These are phyloP conservation scores for Ctena decussata DNA, from an alignment of 2,888 invertebrate species.

Conservation along the genomic window DNA sequence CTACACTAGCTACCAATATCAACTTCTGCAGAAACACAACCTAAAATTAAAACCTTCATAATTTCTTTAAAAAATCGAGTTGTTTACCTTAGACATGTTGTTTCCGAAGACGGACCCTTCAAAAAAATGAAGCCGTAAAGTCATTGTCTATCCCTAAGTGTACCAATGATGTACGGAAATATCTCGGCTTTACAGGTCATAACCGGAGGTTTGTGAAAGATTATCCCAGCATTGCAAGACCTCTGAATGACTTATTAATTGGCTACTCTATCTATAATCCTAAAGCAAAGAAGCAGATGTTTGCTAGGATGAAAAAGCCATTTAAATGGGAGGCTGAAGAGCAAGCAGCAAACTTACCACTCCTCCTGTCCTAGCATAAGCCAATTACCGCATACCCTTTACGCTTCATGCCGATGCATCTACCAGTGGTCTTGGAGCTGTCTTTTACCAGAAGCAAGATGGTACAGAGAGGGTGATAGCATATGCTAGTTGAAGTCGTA, in stretches of 20 bases:
- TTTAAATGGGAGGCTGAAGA: background rate
- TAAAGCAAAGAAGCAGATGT: background rate
- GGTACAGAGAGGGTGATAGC: too few species aligned
- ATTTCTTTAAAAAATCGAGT: background rate
- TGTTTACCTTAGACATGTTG: background rate
- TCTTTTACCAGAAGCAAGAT: too few species aligned
- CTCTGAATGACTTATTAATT: background rate
- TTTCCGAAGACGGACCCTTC: background rate
- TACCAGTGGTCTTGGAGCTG: conserved; percentile 11
- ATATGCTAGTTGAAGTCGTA: too few species aligned
- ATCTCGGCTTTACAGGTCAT: background rate
- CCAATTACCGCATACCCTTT: conserved; percentile 5
- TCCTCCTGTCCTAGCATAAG: conserved; percentile 15
- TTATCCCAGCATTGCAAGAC: background rate
- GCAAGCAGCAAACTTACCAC: background rate
- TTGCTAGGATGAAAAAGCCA: background rate
- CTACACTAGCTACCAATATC: too few species aligned
- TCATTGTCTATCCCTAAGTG: background rate
- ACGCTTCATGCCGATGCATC: background rate
- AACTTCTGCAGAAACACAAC: background rate
- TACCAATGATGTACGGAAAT: background rate
- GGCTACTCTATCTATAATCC: background rate
- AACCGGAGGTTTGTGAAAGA: background rate
- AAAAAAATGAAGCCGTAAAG: background rate
- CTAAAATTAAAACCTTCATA: background rate